Percentiles rank a stretch among this genome's conserved stretches.
Conservation (phyloP, 2,888 invertebrate genomes). For the Ophion obscuratus region DNA sequence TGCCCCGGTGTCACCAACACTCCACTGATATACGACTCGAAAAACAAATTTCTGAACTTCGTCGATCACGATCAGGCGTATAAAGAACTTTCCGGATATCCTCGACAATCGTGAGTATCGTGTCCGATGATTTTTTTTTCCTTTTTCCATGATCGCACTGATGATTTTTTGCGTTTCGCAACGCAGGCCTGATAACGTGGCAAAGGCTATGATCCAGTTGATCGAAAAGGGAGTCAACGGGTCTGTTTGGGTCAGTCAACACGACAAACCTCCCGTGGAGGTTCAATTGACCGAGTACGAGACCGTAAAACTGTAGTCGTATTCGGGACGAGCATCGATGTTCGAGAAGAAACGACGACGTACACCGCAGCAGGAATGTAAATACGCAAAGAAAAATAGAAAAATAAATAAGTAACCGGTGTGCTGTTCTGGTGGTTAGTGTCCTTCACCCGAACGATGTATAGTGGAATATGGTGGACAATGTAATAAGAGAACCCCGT, state of each 20-base stretch:
- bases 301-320: background rate
- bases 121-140: background rate
- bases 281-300: slow-evolving; percentile 67
- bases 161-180: background rate
- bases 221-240: slow-evolving; percentile 75
- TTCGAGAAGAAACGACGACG: background rate
- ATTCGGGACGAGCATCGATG: background rate
- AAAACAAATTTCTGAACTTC: slow-evolving; percentile 70
- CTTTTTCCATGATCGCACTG: background rate
- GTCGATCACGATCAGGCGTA: slow-evolving; percentile 72
- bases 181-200: slow-evolving; percentile 74
- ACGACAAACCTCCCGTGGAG: slow-evolving; percentile 73
- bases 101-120: slow-evolving; percentile 75
- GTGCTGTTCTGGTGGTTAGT: too few species aligned
- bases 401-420: background rate
- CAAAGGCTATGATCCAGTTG: slow-evolving; percentile 73
- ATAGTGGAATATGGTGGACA: too few species aligned
- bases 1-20: slow-evolving; percentile 80
- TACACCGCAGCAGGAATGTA: background rate
- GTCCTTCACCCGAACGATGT: too few species aligned
- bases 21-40: slow-evolving; percentile 70
- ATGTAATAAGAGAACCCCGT: too few species aligned
- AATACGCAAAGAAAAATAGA: background rate
- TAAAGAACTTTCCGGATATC: slow-evolving; percentile 65
- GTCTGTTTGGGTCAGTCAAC: slow-evolving; percentile 74